These are phyloP conservation scores for Drosophila sproati DNA, from an alignment of 1,140 invertebrate genomes.

Conservation along the genomic window DNA sequence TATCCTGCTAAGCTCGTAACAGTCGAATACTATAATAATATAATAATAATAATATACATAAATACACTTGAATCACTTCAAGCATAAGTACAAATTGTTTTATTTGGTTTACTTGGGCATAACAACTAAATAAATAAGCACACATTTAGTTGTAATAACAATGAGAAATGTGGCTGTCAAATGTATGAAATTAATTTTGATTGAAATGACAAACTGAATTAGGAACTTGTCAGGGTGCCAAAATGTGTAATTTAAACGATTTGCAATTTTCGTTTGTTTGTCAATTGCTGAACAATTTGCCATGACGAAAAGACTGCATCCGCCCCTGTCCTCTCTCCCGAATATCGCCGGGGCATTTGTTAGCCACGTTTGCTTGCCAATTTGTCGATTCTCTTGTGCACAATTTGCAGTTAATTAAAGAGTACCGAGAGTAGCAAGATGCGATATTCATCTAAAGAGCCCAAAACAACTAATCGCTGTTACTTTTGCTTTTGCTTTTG, in stretches of 20 bases:
- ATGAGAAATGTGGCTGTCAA: not conserved
- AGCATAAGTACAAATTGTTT: too few relatives aligned
- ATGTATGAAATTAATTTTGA: slow-evolving; percentile 34
- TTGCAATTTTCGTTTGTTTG: slow-evolving; percentile 29
- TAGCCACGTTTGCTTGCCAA: slow-evolving; percentile 24
- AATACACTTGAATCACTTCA: too few relatives aligned
- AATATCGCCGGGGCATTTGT: not conserved
- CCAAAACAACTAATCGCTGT: slow-evolving; percentile 4
- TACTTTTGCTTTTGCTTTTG: not conserved
- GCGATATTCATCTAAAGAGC: not conserved
- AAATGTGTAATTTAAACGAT: slow-evolving; percentile 34
- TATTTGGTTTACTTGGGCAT: not conserved
- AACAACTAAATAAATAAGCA: not conserved
- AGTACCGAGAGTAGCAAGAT: slow-evolving; percentile 1
- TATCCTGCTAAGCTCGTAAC: too few relatives aligned
- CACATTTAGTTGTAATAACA: not conserved
- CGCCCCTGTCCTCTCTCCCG: not conserved
- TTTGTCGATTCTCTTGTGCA: slow-evolving; percentile 30
- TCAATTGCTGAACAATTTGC: slow-evolving; percentile 47
- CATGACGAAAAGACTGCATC: not conserved
- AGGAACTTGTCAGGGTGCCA: slow-evolving; percentile 41
- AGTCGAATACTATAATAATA: too few relatives aligned
- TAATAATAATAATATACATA: too few relatives aligned
- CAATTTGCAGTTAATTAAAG: slow-evolving; percentile 49
- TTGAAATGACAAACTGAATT: slow-evolving; percentile 35